Evolutionary conservation across 2,888 invertebrate species (phyloP).

Genomic region (Nephrotoma guestfalica): DNA sequence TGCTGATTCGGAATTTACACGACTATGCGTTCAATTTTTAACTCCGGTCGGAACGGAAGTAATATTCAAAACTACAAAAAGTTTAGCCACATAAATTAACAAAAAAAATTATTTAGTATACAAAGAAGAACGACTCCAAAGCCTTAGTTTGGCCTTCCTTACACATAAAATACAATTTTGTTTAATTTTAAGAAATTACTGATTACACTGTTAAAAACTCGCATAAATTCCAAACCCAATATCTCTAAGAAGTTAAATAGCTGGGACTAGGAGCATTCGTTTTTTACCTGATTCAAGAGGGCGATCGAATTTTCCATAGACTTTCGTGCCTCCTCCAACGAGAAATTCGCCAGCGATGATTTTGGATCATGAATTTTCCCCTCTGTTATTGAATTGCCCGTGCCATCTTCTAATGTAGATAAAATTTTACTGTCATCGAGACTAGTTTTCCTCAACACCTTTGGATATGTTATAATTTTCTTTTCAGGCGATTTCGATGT

Average conservation of each 20-base stretch:
- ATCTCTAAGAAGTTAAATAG: no score
- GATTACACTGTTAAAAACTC: no score
- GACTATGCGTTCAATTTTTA: background rate
- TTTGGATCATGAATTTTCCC: constrained; percentile 39
- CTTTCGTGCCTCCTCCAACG: constrained; percentile 39
- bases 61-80: background rate
- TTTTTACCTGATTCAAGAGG: constrained; percentile 36
- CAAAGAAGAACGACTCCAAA: no score
- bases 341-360: constrained; percentile 34
- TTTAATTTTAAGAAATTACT: no score
- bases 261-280: background rate
- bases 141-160: no score
- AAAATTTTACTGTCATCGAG: constrained; percentile 6
- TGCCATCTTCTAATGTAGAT: constrained; percentile 2
- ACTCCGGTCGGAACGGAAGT: background rate
- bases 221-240: no score
- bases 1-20: no score
- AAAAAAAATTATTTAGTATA: no score
- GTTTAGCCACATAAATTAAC: no score
- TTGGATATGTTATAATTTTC: constrained; percentile 6
- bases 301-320: constrained; percentile 51
- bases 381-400: constrained; percentile 17
- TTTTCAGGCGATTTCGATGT: constrained; percentile 8
- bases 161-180: no score
- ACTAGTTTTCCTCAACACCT: constrained; percentile 9